Percentiles rank a stretch among this genome's conserved stretches.
phyloP scores from a whole-genome alignment of 2,113 vertebrate species.

The Sinocyclocheilus anshuiensis region DNA sequence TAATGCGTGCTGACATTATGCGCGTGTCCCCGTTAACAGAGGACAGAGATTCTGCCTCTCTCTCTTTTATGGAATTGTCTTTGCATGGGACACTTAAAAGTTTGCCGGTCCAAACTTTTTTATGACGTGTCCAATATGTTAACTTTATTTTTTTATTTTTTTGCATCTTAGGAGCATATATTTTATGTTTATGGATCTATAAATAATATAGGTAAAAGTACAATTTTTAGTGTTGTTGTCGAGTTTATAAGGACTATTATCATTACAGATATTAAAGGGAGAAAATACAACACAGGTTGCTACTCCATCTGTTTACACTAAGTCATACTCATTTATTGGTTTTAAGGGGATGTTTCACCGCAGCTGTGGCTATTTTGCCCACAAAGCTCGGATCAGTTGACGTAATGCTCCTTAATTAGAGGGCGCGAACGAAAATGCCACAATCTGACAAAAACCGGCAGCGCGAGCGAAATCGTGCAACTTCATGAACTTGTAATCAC shows the following conservation, averaged over 20 bases:
- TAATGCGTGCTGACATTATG: constrained; percentile 63
- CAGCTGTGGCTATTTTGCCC: not conserved
- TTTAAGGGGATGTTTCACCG: not conserved
- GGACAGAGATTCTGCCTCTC: constrained; percentile 35
- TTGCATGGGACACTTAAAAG: not conserved
- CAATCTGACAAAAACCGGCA: not conserved
- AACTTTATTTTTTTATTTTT: not conserved
- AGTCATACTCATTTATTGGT: not conserved
- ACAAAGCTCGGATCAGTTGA: not conserved
- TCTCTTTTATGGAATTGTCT: not conserved
- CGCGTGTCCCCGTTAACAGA: constrained; percentile 39
- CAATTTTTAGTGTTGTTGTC: not conserved
- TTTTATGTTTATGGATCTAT: not conserved
- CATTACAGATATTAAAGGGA: not conserved
- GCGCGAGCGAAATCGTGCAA: not conserved
- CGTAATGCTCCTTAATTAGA: not conserved
- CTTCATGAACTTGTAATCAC: constrained; percentile 25
- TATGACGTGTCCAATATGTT: not conserved
- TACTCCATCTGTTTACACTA: not conserved
- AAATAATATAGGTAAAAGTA: not conserved
- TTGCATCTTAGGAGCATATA: not conserved
- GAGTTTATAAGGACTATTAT: not conserved
- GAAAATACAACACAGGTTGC: not conserved
- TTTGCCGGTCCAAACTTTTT: not conserved
- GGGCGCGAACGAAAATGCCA: not conserved